Percentiles rank a stretch among this genome's conserved stretches.
These are phyloP conservation scores for Potamilus streckersoni DNA, from an alignment of 1,140 invertebrate species.

Conservation along the genomic window DNA sequence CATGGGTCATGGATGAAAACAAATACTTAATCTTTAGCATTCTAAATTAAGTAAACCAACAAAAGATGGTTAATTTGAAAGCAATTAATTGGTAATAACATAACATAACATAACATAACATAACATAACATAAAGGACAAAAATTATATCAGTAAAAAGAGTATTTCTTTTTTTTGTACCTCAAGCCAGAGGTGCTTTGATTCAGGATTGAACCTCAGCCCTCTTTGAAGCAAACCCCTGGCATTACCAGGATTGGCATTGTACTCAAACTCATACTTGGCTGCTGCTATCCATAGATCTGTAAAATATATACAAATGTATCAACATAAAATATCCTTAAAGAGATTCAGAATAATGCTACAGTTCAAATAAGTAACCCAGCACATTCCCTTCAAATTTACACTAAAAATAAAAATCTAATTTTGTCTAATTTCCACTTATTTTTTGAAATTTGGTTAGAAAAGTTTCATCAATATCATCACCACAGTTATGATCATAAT, in stretches of 20 bases:
- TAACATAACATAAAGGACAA: not conserved
- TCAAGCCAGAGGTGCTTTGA: slow-evolving; percentile 75
- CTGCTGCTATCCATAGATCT: slow-evolving; percentile 80
- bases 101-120: not conserved
- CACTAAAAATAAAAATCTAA: too few relatives aligned
- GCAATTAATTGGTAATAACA: too few relatives aligned
- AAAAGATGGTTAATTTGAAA: not conserved
- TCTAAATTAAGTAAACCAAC: not conserved
- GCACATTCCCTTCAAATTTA: too few relatives aligned
- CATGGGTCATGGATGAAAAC: not conserved
- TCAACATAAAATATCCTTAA: too few relatives aligned
- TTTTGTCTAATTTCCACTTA: too few relatives aligned
- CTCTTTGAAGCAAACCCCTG: slow-evolving; percentile 76
- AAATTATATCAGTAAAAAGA: not conserved
- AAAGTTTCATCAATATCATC: too few relatives aligned
- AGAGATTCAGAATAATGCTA: too few relatives aligned
- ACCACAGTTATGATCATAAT: too few relatives aligned
- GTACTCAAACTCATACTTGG: slow-evolving; percentile 80
- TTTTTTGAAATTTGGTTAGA: too few relatives aligned
- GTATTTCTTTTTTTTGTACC: slow-evolving; percentile 31
- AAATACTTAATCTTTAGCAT: not conserved
- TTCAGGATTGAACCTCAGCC: slow-evolving; percentile 76
- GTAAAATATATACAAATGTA: not conserved
- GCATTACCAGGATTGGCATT: slow-evolving; percentile 76
- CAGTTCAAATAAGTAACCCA: too few relatives aligned